A percentile compares a stretch with the other conserved stretches of the same genome.
Conservation (phyloP, 2,113 vertebrate species). For the Mionectes macconnelli region DNA sequence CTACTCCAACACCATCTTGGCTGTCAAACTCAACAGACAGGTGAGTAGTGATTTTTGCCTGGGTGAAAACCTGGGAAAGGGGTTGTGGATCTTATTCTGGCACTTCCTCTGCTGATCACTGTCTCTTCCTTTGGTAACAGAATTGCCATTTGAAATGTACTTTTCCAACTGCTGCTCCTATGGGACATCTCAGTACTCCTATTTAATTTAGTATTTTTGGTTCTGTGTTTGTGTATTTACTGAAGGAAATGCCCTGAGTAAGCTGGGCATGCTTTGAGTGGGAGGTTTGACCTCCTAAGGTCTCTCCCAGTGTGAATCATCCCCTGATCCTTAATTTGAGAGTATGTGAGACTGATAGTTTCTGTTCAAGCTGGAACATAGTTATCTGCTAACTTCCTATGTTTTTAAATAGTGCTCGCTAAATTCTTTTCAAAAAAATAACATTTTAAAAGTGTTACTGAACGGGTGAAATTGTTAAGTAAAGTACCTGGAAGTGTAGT, state of each 20-base stretch:
- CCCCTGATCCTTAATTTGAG: neutral
- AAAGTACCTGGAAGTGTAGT: neutral
- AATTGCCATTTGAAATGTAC: neutral
- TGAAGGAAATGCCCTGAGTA: neutral
- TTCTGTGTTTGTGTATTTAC: neutral
- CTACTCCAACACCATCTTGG: conserved; percentile 97
- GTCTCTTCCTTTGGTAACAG: neutral
- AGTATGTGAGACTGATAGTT: neutral
- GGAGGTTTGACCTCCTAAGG: neutral
- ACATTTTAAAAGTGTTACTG: neutral
- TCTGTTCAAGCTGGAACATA: neutral
- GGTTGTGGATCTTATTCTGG: neutral
- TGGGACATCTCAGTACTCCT: neutral
- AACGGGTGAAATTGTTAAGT: neutral
- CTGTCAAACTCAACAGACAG: conserved; percentile 97
- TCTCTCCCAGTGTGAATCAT: neutral
- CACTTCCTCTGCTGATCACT: neutral
- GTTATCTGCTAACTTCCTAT: neutral
- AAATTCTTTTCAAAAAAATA: neutral
- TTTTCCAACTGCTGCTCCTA: neutral
- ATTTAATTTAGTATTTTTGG: neutral
- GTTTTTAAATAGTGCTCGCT: neutral
- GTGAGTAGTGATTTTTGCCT: conserved; percentile 65
- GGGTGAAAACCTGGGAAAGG: accelerated
- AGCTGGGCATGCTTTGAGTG: neutral